Evolutionary conservation across 2,888 invertebrate species (phyloP), one percentile per base, ranked within the genome.

Genomic region (Orthosia cruda): DNA sequence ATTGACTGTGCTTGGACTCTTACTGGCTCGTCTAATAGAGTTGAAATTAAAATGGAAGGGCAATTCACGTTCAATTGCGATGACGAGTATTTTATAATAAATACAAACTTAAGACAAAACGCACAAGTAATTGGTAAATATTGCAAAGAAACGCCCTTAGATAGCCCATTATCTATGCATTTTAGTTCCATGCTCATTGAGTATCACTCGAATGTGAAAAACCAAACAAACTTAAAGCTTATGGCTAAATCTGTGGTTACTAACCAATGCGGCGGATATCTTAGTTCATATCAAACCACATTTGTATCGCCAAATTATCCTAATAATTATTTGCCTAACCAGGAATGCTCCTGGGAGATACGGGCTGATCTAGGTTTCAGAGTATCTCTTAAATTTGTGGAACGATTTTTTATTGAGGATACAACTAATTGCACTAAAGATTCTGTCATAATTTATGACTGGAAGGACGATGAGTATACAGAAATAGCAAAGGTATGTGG

Each of bases 281-380:
- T 97, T n/a, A 96, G 97, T 76, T 92, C 92, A 32, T 92, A 89
- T 62, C 90, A 91, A 23, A 95, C 93, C 63, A 87, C 91, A 32
- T 95, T 98, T 79, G 86, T 93, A 52, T 97, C 97, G 1, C 98
- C 98, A 50, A 97, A 97, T 86, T 98, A 97, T 92, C 97, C 98
- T 0, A 94, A 95, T 82, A 91, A 90, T 62, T 99, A 99, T 92
- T 97, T 97, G n/a, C 97, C 97, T 77, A 98, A 98, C 91, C 96
- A 97, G 64, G 99, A 99, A 93, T 99, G 99, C 89, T 94, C 97
- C 11, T 99, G 99, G 99, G 98, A 98, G 86, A 97, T 99, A 70
- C 92, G 94, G 52, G 96, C 97, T 0, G 94, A 97, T 0, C 85
- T 95, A 49, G 98, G 98, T 0, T 98, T 97, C 86, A 97, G 97